Conservation (phyloP, 2,113 vertebrate species). For the Tragulus kanchil region DNA sequence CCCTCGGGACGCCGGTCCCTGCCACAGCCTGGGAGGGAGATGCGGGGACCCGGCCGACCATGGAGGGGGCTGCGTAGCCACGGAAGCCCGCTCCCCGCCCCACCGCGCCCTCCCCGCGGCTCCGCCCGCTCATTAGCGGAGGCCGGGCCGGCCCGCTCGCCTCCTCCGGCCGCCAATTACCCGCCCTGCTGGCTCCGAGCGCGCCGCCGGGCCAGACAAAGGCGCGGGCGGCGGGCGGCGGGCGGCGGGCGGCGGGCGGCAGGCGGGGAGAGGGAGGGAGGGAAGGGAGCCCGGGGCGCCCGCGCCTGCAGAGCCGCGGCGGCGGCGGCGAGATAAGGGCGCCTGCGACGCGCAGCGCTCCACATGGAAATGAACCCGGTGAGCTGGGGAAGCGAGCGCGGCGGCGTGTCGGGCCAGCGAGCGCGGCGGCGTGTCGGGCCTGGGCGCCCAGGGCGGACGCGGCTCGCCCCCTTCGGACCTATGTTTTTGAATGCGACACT, state of each 20-base stretch:
- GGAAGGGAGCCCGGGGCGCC: constrained; percentile 64
- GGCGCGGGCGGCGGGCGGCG: constrained; percentile 67
- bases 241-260: constrained; percentile 52
- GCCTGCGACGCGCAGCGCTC: constrained; percentile 59
- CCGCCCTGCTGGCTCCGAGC: constrained; percentile 77
- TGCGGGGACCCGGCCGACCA: constrained; percentile 11
- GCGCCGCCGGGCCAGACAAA: constrained; percentile 78
- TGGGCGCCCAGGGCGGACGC: not conserved
- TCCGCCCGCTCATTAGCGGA: constrained; percentile 84
- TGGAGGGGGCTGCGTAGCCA: not conserved
- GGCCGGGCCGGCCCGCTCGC: constrained; percentile 64
- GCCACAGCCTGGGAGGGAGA: not conserved
- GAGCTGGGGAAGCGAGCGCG: constrained; percentile 27
- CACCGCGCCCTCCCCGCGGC: constrained; percentile 68
- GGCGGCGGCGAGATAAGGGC: constrained; percentile 69
- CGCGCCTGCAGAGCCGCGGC: constrained; percentile 70
- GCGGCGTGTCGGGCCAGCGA: not conserved
- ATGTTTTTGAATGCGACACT: not conserved
- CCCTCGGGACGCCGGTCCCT: not conserved
- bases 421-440: not conserved
- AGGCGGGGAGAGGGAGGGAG: not conserved
- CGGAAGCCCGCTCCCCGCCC: not conserved
- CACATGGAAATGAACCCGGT: constrained; percentile 64
- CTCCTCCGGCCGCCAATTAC: constrained; percentile 82
- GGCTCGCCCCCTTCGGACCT: not conserved